Evolutionary conservation across 2,888 invertebrate species (phyloP), one percentile per base, ranked within the genome.

Genomic region (Orthosia gothica): DNA sequence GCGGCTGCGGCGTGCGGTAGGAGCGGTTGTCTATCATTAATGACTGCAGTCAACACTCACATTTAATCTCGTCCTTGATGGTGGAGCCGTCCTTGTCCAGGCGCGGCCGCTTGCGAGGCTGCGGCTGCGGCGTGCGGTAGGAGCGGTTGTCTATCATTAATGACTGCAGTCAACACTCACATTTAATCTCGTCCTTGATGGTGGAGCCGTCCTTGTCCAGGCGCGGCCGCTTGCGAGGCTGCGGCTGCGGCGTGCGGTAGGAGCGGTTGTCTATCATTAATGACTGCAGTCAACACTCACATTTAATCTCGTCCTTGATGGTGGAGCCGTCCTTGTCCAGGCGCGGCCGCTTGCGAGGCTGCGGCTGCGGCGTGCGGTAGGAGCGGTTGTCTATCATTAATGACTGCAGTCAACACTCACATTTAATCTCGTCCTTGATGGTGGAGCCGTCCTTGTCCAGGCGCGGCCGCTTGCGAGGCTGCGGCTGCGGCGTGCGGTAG

Each of bases 71-170:
- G 84, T 98, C 98, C 89, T 98, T 98, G 91, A 96, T 95, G 40
- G 93, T 92, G 45, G 97, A 90, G 55, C 91, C 89, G 76, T 97
- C 97, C 89, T 97, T 98, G 91, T 98, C 98, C 74, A 98, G 96
- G 2, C 98, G 97, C 69, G 98, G 98, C 0, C 98, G 96, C 92
- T 98, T 98, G 79, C 98, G 97, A 65, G 97, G 97, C 88, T 93
- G 95, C 76, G 94, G 92, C 7, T 93, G 95, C 76, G 94, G 92
- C 7, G 95, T 94, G 87, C 97, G 97, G 92, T 97, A 97, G n/a
- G 97, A 95, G 78, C 97, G 96, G 92, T 97, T 97, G 91, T 98
- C 98, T 40, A 23, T 20, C 20, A 5, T 59, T 13, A n/a, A 62
- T 55, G 2, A 23, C 49, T 49, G 1, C 3, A 49, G 40, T 11